Conservation (phyloP, 2,113 vertebrate species). For the Sinocyclocheilus maitianheensis region DNA sequence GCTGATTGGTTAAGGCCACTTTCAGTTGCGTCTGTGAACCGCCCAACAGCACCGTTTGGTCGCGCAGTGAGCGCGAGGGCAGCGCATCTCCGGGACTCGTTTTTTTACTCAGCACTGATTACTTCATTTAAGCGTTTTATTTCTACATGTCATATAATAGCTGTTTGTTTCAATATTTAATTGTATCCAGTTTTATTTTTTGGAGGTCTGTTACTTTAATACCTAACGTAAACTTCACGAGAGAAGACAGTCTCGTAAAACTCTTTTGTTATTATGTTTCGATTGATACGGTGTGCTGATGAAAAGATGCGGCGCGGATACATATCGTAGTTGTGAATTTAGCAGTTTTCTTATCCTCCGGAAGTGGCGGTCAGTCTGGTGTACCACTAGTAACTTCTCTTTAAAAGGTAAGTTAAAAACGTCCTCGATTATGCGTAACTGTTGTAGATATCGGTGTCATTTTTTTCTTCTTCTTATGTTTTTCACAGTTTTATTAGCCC, state of each 20-base stretch:
- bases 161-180: neutral
- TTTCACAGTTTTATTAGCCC: neutral
- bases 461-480: neutral
- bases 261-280: neutral
- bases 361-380: slow-evolving; percentile 21
- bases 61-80: neutral
- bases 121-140: neutral
- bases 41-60: neutral
- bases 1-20: slow-evolving; percentile 38
- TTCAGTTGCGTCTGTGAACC: slow-evolving; percentile 3
- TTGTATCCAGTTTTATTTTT: neutral
- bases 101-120: neutral
- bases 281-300: neutral
- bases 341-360: neutral
- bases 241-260: neutral
- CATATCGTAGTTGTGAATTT: neutral
- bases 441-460: too few relatives aligned
- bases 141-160: neutral
- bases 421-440: neutral
- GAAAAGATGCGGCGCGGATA: slow-evolving; percentile 19
- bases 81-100: neutral
- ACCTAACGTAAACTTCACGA: neutral
- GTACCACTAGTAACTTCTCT: neutral
- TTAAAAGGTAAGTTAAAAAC: slow-evolving; percentile 31
- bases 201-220: neutral